A percentile compares a stretch with the other conserved stretches of the same genome.
Conservation (phyloP, 2,113 vertebrate species). For the Reinhardtius hippoglossoides region DNA sequence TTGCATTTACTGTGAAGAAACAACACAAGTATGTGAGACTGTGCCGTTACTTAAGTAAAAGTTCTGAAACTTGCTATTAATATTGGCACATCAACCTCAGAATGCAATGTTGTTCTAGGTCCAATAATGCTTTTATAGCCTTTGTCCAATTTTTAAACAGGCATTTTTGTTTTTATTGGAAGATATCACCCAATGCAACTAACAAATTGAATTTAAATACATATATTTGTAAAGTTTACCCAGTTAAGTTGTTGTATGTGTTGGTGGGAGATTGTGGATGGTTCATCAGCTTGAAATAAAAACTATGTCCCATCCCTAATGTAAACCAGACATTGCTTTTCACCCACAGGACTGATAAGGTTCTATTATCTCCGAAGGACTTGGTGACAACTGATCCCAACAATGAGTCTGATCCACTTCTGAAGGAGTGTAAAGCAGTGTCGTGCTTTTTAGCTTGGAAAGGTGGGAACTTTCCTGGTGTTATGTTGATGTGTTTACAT, state of each 20-base stretch:
- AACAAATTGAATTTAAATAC: neutral
- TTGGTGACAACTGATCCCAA: neutral
- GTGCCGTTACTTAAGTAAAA: too few species aligned
- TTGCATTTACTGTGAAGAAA: conserved; percentile 21
- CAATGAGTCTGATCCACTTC: conserved; percentile 24
- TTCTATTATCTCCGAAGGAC: conserved; percentile 10
- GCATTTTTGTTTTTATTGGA: neutral
- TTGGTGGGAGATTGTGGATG: neutral
- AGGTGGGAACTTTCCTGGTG: neutral
- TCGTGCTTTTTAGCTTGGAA: neutral
- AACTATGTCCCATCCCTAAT: conserved; percentile 7
- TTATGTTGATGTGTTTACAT: conserved; percentile 5
- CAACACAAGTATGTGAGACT: neutral
- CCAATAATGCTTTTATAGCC: neutral
- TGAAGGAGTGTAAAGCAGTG: conserved; percentile 25
- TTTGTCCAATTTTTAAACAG: neutral
- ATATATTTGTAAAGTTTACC: neutral
- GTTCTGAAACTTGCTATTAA: neutral
- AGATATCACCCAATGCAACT: neutral
- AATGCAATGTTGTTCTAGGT: neutral
- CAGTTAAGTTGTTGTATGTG: neutral
- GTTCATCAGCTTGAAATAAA: neutral
- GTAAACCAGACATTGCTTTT: conserved; percentile 12
- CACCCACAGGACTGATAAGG: conserved; percentile 10
- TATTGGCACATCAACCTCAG: neutral